Conservation (phyloP, 2,888 invertebrate species). For the Mellilla xanthometata region DNA sequence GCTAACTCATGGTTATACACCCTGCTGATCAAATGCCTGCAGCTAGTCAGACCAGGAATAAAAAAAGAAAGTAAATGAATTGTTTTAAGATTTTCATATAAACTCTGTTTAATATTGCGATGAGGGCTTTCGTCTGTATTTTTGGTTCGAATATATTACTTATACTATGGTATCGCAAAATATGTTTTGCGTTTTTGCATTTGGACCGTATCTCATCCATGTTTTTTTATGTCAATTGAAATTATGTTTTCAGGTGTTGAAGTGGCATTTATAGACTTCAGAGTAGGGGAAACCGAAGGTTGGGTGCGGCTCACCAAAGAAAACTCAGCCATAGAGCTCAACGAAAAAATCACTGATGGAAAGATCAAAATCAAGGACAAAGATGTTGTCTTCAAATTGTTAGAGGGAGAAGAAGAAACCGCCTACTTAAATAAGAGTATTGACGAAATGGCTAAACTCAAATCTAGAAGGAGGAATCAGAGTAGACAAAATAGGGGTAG, state of each 20-base stretch:
- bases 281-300: constrained; percentile 88
- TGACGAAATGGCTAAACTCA: constrained; percentile 82
- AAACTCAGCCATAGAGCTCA: constrained; percentile 85
- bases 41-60: no score
- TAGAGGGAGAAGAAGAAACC: constrained; percentile 89
- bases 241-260: constrained; percentile 63
- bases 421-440: constrained; percentile 84
- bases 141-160: no score
- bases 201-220: no score
- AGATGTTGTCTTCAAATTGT: constrained; percentile 77
- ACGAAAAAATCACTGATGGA: constrained; percentile 84
- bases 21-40: no score
- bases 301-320: constrained; percentile 88
- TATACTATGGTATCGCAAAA: no score
- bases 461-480: constrained; percentile 69
- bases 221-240: not conserved
- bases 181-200: no score
- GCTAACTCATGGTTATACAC: no score
- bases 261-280: constrained; percentile 89
- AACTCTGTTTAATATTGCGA: no score
- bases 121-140: no score
- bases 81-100: no score
- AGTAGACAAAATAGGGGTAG: constrained; percentile 51
- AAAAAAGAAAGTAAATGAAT: no score
- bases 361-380: constrained; percentile 80